Evolutionary conservation across 1,140 invertebrate species (phyloP).

Genomic region (Hestina assimilis): DNA sequence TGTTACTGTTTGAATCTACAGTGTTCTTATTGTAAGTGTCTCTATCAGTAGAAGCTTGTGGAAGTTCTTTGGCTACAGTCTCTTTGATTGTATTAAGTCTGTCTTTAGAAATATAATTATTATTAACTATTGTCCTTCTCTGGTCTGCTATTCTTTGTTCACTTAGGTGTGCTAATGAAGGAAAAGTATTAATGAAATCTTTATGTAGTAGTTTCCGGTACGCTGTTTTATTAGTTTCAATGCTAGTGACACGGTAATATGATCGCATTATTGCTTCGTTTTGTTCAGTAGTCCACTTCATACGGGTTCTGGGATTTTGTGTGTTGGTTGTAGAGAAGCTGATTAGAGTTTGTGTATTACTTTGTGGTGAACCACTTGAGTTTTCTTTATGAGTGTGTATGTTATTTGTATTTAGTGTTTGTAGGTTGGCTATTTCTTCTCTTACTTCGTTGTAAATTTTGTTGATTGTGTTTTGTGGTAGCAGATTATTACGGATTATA

Average conservation of each 20-base stretch:
- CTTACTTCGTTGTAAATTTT: no score
- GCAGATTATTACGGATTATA: background rate
- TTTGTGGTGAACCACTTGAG: no score
- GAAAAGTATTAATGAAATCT: background rate
- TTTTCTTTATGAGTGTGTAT: no score
- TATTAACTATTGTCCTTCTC: background rate
- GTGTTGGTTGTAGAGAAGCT: no score
- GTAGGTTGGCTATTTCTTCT: no score
- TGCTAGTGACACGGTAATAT: background rate
- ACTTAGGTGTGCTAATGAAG: background rate
- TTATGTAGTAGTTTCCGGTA: constrained; percentile 2
- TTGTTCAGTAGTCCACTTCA: constrained; percentile 1
- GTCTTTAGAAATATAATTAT: constrained; percentile 1
- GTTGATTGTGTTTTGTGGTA: no score
- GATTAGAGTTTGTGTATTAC: no score
- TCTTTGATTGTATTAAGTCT: background rate
- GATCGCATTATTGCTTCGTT: background rate
- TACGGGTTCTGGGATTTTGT: background rate
- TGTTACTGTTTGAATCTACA: no score
- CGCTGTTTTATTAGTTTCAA: background rate
- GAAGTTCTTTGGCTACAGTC: no score
- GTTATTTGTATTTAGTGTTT: no score
- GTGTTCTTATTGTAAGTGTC: no score
- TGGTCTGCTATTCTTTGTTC: constrained; percentile 6
- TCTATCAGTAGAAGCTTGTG: no score